Evolutionary conservation across 2,113 vertebrate species (phyloP), one percentile per base, ranked within the genome.

Genomic region (Machaerirhynchus nigripectus): DNA sequence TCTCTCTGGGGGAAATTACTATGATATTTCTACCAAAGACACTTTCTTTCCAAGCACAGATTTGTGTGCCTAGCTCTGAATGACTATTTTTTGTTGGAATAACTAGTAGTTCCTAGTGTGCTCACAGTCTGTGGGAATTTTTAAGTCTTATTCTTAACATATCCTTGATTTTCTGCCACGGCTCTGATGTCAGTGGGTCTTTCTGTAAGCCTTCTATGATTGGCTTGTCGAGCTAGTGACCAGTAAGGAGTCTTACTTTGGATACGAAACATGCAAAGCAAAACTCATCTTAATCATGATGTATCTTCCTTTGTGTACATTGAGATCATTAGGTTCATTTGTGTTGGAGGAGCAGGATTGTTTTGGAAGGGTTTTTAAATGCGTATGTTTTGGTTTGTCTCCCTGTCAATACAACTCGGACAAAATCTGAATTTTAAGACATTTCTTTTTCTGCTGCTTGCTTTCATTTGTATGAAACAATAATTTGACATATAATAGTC

Each of bases 341-440:
- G 20, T n/a, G 33, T 64, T 85, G 39, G 15, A 85, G 40, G 5
- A 30, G 4, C 46, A 83, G 40, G 33, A 67, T 65, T 91, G 35
- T 53, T 94, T 77, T 53, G 30, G 16, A 37, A 75, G 12, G 26
- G 11, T 30, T 85, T 86, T 90, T 44, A 61, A 81, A 80, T 70
- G 35, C 26, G 24, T 63, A 12, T 75, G 4, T 89, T 82, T 69
- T 59, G n/a, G 1, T 24, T 96, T 82, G 18, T 76, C 65, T 94
- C 37, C 22, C 31, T 87, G 4, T 76, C 82, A 40, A 35, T 0
- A 2, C 0, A 0, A 49, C 57, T 47, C 19, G 47, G 65, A 26
- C 84, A 93, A 96, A 69, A 65, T 30, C 14, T 11, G 23, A 39
- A 69, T 46, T 89, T 68, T 55, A 42, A 76, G 14, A 35, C 11